phyloP scores from a whole-genome alignment of 2,113 vertebrate species.

The Grammomys surdaster region DNA sequence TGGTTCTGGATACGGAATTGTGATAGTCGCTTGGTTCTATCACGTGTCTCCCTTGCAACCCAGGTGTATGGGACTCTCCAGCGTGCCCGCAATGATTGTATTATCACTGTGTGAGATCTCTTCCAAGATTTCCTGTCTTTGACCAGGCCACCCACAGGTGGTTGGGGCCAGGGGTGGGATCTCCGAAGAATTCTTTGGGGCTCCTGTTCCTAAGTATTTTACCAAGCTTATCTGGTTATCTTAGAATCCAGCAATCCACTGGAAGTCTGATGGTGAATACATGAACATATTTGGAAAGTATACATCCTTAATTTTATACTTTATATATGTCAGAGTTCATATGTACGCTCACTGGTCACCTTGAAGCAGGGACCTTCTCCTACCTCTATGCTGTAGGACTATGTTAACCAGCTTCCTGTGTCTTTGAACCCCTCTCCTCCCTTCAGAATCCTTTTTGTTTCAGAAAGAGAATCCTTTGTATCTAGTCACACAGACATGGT shows the following conservation, averaged over 20 bases:
- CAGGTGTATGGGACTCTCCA: neutral
- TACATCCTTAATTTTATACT: neutral
- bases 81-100: neutral
- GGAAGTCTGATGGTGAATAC: neutral
- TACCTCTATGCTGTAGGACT: neutral
- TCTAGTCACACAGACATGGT: neutral
- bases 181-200: neutral
- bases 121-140: neutral
- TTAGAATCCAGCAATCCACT: neutral
- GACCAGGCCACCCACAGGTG: neutral
- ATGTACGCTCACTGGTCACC: accelerated
- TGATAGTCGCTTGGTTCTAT: neutral
- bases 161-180: neutral
- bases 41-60: neutral
- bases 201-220: neutral
- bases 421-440: neutral
- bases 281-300: neutral
- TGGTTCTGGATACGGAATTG: neutral
- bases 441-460: neutral
- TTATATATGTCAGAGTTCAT: neutral
- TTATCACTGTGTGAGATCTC: neutral
- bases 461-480: neutral
- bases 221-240: neutral
- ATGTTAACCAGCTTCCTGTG: neutral
- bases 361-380: neutral